A percentile compares a stretch with the other conserved stretches of the same genome.
Evolutionary conservation across 2,888 invertebrate genomes (phyloP).

Genomic region (Sinohyriopsis cumingii): DNA sequence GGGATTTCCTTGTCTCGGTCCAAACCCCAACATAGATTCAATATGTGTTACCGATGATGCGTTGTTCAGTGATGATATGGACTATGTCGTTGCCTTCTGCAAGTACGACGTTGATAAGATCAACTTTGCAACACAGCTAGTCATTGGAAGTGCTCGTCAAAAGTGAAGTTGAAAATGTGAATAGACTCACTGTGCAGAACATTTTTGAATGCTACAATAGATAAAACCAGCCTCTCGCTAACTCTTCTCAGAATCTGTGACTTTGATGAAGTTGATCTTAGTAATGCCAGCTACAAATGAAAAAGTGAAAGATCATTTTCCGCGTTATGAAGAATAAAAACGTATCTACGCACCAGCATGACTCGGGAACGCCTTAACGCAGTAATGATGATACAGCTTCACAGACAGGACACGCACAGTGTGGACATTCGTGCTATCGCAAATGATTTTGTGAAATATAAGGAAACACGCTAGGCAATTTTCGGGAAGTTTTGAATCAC

Average conservation of each 20-base stretch:
- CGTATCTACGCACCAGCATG: too few species aligned
- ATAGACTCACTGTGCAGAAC: neutral
- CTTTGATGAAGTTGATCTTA: slow-evolving; percentile 14
- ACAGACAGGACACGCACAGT: too few species aligned
- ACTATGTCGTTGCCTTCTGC: slow-evolving; percentile 7
- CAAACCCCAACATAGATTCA: too few species aligned
- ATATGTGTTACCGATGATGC: neutral
- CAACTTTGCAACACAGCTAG: slow-evolving; percentile 6
- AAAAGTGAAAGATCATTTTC: slow-evolving; percentile 25
- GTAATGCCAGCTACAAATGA: slow-evolving; percentile 32
- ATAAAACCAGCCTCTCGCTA: slow-evolving; percentile 1
- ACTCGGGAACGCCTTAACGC: too few species aligned
- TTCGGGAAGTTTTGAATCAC: too few species aligned
- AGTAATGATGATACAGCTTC: too few species aligned
- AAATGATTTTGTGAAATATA: too few species aligned
- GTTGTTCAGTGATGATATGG: neutral
- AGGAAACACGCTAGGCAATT: too few species aligned
- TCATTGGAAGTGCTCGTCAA: too few species aligned
- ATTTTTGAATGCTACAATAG: neutral
- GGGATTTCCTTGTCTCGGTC: too few species aligned
- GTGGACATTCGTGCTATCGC: too few species aligned
- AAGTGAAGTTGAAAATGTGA: too few species aligned
- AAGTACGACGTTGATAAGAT: slow-evolving; percentile 6
- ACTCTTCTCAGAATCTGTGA: slow-evolving; percentile 13
- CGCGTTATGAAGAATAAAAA: neutral